phyloP scores from a whole-genome alignment of 2,888 invertebrate species.

The Chaitophorus viminalis region DNA sequence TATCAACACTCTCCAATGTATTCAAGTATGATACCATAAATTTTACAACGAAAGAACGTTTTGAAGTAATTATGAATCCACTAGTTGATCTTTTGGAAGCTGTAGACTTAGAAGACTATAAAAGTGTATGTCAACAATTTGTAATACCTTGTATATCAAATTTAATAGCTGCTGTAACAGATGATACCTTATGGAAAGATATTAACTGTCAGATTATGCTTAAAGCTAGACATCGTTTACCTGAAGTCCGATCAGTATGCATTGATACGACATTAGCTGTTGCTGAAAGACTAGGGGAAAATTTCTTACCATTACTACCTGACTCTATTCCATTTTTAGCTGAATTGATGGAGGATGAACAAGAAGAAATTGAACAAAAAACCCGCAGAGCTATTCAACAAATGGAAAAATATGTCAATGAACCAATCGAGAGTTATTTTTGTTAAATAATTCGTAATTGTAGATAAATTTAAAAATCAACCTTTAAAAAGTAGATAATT shows the following conservation, averaged over 20 bases:
- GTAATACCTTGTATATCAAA: constrained; percentile 84
- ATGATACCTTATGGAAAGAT: constrained; percentile 89
- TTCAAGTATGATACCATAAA: constrained; percentile 85
- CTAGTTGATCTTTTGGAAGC: constrained; percentile 76
- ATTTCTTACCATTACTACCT: constrained; percentile 87
- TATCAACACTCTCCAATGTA: constrained; percentile 80
- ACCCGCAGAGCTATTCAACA: constrained; percentile 84
- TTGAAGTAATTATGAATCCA: constrained; percentile 85
- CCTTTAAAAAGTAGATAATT: background rate
- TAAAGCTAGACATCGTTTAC: constrained; percentile 82
- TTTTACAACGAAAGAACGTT: constrained; percentile 85
- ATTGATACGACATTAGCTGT: constrained; percentile 66
- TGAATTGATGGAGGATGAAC: constrained; percentile 91
- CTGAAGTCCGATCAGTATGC: constrained; percentile 72
- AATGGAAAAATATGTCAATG: constrained; percentile 86
- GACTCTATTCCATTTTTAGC: constrained; percentile 95
- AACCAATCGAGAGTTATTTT: constrained; percentile 89
- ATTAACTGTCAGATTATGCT: constrained; percentile 89
- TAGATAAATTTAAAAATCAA: background rate
- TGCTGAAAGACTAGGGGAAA: constrained; percentile 85
- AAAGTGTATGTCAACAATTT: constrained; percentile 71
- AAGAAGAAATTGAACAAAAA: constrained; percentile 81
- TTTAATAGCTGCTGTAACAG: constrained; percentile 83
- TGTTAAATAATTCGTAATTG: constrained; percentile 67
- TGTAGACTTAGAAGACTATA: constrained; percentile 70